These are phyloP conservation scores for Aphidius ervi DNA, from an alignment of 1,140 invertebrate genomes.

Conservation along the genomic window DNA sequence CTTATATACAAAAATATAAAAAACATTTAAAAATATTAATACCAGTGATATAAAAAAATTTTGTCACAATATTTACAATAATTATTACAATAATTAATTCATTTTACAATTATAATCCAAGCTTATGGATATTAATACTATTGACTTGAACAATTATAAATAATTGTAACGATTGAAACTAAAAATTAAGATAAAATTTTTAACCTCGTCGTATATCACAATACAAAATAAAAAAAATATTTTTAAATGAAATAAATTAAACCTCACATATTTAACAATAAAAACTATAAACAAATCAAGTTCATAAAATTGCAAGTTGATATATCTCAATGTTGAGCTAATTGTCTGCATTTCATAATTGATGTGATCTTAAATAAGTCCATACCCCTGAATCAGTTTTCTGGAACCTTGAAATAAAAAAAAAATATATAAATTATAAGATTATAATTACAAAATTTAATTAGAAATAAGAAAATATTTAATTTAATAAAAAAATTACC, in stretches of 20 bases:
- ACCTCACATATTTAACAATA: too few relatives aligned
- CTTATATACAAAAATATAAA: too few relatives aligned
- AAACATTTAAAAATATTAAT: too few relatives aligned
- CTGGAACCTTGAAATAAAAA: constrained; percentile 35
- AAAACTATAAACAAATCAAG: too few relatives aligned
- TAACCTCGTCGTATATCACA: not conserved
- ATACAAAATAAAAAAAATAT: not conserved
- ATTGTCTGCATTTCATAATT: not conserved
- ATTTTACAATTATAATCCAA: constrained; percentile 9
- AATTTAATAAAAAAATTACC: constrained; percentile 48
- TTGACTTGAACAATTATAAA: not conserved
- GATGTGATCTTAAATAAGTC: not conserved
- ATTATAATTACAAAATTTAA: not conserved
- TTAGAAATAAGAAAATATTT: constrained; percentile 8
- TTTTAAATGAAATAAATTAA: not conserved
- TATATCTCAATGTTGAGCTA: not conserved
- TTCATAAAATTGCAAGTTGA: not conserved
- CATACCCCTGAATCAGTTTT: constrained; percentile 43
- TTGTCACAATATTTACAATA: not conserved
- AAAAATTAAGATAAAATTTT: not conserved
- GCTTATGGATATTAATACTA: constrained; percentile 24
- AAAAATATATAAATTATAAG: not conserved
- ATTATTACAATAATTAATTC: not conserved
- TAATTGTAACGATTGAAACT: not conserved
- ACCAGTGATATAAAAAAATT: too few relatives aligned